Evolutionary conservation across 2,113 vertebrate species (phyloP).

Genomic region (Polyodon spathula): DNA sequence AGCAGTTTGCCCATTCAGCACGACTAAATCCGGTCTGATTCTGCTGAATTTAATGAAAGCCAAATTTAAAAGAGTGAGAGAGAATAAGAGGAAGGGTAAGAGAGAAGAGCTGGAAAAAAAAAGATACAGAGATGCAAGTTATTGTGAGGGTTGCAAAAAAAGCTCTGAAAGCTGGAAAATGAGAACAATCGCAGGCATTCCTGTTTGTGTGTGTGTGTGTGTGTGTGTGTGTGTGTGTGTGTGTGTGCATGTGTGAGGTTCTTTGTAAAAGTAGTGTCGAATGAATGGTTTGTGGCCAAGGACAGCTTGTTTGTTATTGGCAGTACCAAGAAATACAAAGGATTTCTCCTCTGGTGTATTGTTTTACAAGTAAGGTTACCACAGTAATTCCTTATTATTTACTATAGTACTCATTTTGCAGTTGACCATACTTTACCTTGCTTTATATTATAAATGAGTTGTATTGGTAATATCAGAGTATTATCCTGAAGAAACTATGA

Average conservation of each 20-base stretch:
- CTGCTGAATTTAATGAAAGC: constrained; percentile 52
- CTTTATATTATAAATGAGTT: too few relatives aligned
- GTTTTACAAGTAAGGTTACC: too few relatives aligned
- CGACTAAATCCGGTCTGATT: constrained; percentile 29
- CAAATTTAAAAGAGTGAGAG: constrained; percentile 42
- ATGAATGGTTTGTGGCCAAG: too few relatives aligned
- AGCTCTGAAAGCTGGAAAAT: constrained; percentile 44
- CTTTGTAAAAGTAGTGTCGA: too few relatives aligned
- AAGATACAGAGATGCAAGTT: constrained; percentile 42
- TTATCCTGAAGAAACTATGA: too few relatives aligned
- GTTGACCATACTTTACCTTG: too few relatives aligned
- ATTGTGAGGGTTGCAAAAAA: constrained; percentile 58
- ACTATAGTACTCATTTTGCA: too few relatives aligned
- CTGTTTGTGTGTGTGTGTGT: constrained; percentile 17
- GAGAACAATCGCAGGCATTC: constrained; percentile 30
- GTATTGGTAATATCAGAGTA: too few relatives aligned
- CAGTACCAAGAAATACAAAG: too few relatives aligned
- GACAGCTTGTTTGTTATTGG: too few relatives aligned
- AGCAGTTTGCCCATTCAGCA: constrained; percentile 28
- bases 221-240: constrained; percentile 31
- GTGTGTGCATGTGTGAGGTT: constrained; percentile 24
- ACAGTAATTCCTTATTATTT: too few relatives aligned
- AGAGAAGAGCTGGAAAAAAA: constrained; percentile 33
- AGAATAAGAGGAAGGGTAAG: constrained; percentile 38
- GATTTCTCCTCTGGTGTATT: too few relatives aligned